phyloP scores from a whole-genome alignment of 1,140 invertebrate genomes.

The Carcinoscorpius rotundicauda region DNA sequence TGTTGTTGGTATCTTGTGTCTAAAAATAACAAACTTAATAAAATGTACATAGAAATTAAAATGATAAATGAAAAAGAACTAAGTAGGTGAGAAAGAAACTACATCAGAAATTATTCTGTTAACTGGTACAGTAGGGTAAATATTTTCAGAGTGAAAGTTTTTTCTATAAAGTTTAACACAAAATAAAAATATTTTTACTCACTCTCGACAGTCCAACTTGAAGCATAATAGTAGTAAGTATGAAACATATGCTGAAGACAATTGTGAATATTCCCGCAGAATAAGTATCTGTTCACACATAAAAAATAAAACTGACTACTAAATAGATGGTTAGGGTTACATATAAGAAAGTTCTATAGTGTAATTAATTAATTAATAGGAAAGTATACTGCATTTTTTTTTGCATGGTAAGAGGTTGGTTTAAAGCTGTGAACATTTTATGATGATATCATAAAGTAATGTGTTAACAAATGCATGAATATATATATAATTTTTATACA shows the following conservation, averaged over 20 bases:
- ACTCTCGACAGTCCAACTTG: background rate
- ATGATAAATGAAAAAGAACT: too few relatives aligned
- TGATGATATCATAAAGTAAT: too few relatives aligned
- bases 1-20: too few relatives aligned
- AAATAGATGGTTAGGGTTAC: background rate
- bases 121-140: background rate
- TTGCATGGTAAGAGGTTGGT: too few relatives aligned
- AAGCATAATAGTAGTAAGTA: background rate
- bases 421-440: too few relatives aligned
- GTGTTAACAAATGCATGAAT: slow-evolving; percentile 5
- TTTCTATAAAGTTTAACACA: background rate
- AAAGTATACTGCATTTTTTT: background rate
- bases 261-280: background rate
- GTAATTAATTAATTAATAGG: background rate
- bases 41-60: too few relatives aligned
- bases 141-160: background rate
- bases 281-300: background rate
- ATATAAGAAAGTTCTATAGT: background rate
- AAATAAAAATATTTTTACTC: background rate
- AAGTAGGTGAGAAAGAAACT: background rate
- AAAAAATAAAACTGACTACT: slow-evolving; percentile 9
- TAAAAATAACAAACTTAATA: too few relatives aligned
- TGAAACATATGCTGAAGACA: background rate
- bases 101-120: background rate
- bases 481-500: slow-evolving; percentile 7